phyloP scores from a whole-genome alignment of 2,888 invertebrate genomes.

The Salpingus planirostris region DNA sequence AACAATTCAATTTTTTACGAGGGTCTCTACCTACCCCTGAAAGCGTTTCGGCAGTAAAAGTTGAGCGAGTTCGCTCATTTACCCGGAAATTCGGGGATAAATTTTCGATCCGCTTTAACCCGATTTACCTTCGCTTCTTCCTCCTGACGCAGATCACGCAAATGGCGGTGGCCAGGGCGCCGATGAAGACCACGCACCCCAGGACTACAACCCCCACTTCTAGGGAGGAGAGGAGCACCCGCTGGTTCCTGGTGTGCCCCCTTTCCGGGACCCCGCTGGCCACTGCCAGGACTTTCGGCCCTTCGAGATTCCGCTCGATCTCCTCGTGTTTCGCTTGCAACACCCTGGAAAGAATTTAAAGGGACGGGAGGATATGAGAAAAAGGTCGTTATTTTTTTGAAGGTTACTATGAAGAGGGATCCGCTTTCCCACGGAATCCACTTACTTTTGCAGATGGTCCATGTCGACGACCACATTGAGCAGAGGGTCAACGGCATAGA shows the following conservation, averaged over 20 bases:
- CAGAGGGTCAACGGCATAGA: conserved; percentile 76
- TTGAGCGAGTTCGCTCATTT: no score
- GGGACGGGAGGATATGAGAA: not conserved
- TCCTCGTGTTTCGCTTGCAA: conserved; percentile 52
- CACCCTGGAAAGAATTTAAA: no score
- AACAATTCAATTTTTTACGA: no score
- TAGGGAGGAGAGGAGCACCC: conserved; percentile 53
- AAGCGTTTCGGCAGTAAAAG: no score
- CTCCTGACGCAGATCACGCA: conserved; percentile 63
- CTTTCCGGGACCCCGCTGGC: conserved; percentile 39
- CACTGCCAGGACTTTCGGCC: conserved; percentile 56
- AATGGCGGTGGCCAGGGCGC: conserved; percentile 69
- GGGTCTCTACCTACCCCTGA: no score
- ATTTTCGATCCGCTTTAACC: no score
- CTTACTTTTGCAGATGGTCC: conserved; percentile 65
- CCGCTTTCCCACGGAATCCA: conserved; percentile 1
- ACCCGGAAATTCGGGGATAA: no score
- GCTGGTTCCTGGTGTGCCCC: conserved; percentile 38
- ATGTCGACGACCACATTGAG: conserved; percentile 75
- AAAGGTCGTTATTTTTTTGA: not conserved
- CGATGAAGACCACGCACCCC: conserved; percentile 72
- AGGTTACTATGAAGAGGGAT: no score
- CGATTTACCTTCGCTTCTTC: conserved; percentile 52
- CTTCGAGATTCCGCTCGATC: conserved; percentile 55
- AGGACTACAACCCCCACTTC: conserved; percentile 75